A percentile compares a stretch with the other conserved stretches of the same genome.
phyloP scores from a whole-genome alignment of 2,797 vertebrate species.

The Sciaenops ocellatus region DNA sequence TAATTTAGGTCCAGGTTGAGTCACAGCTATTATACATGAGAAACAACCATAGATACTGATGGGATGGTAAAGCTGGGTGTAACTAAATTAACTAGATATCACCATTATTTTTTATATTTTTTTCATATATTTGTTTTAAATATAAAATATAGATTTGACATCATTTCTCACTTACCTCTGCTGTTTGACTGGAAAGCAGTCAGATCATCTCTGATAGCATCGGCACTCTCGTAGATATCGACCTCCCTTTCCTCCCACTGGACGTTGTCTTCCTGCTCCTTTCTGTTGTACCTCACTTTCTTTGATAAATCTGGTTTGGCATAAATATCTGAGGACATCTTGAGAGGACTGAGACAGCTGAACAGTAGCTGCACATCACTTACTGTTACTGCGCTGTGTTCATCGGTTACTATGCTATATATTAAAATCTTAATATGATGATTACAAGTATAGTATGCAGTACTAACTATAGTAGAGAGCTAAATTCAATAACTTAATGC shows the following conservation, averaged over 20 bases:
- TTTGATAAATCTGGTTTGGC: neutral
- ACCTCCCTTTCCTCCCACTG: slow-evolving; percentile 6
- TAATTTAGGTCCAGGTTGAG: neutral
- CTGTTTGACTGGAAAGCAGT: neutral
- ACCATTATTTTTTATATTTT: neutral
- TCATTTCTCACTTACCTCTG: neutral
- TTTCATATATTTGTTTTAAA: no score
- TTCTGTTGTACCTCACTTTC: neutral
- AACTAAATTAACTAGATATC: neutral
- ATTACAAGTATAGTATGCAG: neutral
- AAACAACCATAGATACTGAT: neutral
- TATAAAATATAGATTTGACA: neutral
- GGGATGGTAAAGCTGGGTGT: neutral
- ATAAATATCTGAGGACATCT: slow-evolving; percentile 34
- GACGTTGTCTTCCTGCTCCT: neutral
- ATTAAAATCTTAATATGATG: neutral
- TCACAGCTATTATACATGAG: no score
- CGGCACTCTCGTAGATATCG: slow-evolving; percentile 17
- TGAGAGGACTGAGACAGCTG: neutral
- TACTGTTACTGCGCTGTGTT: neutral
- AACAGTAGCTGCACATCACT: neutral
- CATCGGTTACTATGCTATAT: neutral
- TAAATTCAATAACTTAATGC: neutral
- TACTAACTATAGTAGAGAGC: neutral
- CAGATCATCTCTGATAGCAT: accelerated